These are phyloP conservation scores for Conchocele bisecta DNA, from an alignment of 2,888 invertebrate species.

Conservation along the genomic window DNA sequence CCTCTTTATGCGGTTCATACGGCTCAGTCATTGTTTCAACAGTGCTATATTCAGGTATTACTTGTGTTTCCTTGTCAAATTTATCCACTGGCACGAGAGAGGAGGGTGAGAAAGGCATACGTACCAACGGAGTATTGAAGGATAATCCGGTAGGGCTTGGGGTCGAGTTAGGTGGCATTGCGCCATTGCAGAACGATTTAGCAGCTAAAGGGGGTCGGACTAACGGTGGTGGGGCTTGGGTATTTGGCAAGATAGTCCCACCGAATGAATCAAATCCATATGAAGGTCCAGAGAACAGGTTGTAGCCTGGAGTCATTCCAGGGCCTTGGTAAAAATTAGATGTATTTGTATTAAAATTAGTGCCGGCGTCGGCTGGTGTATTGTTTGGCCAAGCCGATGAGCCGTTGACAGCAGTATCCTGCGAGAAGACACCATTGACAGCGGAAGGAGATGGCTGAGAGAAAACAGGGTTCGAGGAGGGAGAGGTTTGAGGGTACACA, in stretches of 20 bases:
- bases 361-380: too few relatives aligned
- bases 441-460: slow-evolving; percentile 19
- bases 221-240: slow-evolving; percentile 7
- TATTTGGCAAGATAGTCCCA: background rate
- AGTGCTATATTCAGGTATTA: slow-evolving; percentile 6
- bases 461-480: slow-evolving; percentile 7
- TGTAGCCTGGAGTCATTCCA: slow-evolving; percentile 39
- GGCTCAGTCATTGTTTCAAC: slow-evolving; percentile 55
- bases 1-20: slow-evolving; percentile 54
- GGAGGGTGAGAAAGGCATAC: slow-evolving; percentile 4
- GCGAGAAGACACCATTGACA: background rate
- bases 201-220: slow-evolving; percentile 42
- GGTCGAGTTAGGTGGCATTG: background rate
- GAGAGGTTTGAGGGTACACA: slow-evolving; percentile 40
- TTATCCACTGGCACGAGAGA: slow-evolving; percentile 8
- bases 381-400: too few relatives aligned
- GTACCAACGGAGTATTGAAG: too few relatives aligned
- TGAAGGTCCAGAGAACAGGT: slow-evolving; percentile 49
- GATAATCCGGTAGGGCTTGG: too few relatives aligned
- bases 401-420: too few relatives aligned
- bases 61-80: slow-evolving; percentile 43
- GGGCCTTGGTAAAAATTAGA: too few relatives aligned
- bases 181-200: slow-evolving; percentile 21
- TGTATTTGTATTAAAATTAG: too few relatives aligned
- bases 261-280: slow-evolving; percentile 44